Percentiles rank a stretch among this genome's conserved stretches.
Conservation (phyloP, 2,113 vertebrate species). For the Mastomys natalensis region DNA sequence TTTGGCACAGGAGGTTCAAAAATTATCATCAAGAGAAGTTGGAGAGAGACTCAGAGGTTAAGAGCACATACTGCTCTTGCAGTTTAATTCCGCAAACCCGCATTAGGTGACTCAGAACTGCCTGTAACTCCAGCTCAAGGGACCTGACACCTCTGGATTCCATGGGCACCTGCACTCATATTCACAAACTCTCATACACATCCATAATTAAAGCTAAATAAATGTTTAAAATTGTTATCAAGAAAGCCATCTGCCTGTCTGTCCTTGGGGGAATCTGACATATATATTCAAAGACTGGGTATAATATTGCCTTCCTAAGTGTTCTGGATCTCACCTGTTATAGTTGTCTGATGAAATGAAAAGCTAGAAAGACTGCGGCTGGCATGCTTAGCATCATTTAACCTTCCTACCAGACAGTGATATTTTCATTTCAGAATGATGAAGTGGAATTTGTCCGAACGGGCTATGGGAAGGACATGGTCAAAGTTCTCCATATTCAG, state of each 20-base stretch:
- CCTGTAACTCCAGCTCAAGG: no score
- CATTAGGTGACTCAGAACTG: background rate
- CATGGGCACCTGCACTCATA: background rate
- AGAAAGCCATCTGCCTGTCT: background rate
- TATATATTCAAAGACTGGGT: background rate
- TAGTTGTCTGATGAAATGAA: background rate
- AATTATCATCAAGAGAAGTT: background rate
- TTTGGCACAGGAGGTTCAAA: background rate
- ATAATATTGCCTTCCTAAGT: background rate
- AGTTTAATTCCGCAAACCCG: background rate
- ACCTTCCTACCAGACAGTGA: constrained; percentile 1
- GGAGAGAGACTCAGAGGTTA: background rate
- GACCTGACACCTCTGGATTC: background rate
- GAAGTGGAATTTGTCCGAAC: constrained; percentile 94
- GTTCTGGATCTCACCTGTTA: background rate
- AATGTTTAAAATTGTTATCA: background rate
- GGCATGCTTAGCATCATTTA: background rate
- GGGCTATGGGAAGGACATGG: constrained; percentile 95
- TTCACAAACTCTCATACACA: background rate
- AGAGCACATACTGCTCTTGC: background rate
- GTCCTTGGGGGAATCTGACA: background rate
- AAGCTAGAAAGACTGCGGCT: background rate
- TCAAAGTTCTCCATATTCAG: constrained; percentile 92
- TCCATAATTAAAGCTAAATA: background rate
- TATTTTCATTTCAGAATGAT: constrained; percentile 85